These are phyloP conservation scores for Epinephelus moara DNA, from an alignment of 2,113 vertebrate genomes.

Conservation along the genomic window DNA sequence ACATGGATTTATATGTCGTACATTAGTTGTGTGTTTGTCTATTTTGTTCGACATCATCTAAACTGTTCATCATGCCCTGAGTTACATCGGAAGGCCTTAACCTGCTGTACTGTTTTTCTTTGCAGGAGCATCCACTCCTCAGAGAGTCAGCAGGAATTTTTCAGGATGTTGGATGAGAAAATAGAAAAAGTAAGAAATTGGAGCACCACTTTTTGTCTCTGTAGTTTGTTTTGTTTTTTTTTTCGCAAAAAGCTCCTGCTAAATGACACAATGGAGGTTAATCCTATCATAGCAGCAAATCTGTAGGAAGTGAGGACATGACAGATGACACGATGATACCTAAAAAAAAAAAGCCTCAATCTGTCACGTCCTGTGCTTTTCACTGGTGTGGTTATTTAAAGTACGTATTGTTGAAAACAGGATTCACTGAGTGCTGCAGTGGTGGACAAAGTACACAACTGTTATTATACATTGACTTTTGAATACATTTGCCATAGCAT, in stretches of 20 bases:
- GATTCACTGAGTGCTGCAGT: not conserved
- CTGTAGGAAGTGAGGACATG: slow-evolving; percentile 41
- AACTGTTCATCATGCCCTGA: not conserved
- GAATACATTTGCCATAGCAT: not conserved
- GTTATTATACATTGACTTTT: not conserved
- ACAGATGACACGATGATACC: slow-evolving; percentile 41
- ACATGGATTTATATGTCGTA: not conserved
- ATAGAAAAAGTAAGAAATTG: slow-evolving; percentile 92
- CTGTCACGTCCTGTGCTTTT: slow-evolving; percentile 27
- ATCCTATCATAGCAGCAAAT: slow-evolving; percentile 52
- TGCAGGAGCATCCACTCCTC: slow-evolving; percentile 96
- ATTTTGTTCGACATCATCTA: not conserved
- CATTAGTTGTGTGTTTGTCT: not conserved
- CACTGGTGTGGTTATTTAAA: slow-evolving; percentile 22
- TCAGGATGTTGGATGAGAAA: slow-evolving; percentile 99
- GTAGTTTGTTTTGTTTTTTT: not conserved
- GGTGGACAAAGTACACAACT: no score
- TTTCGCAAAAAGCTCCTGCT: not conserved
- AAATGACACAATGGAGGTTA: slow-evolving; percentile 48
- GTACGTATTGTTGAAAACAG: slow-evolving; percentile 1
- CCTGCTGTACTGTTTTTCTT: slow-evolving; percentile 21
- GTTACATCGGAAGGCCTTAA: not conserved
- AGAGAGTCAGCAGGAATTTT: slow-evolving; percentile 99
- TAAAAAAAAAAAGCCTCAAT: slow-evolving; percentile 42
- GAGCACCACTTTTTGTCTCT: slow-evolving; percentile 11